These are phyloP conservation scores for Phataginus tricuspis DNA, from an alignment of 2,797 vertebrate genomes.

Conservation along the genomic window DNA sequence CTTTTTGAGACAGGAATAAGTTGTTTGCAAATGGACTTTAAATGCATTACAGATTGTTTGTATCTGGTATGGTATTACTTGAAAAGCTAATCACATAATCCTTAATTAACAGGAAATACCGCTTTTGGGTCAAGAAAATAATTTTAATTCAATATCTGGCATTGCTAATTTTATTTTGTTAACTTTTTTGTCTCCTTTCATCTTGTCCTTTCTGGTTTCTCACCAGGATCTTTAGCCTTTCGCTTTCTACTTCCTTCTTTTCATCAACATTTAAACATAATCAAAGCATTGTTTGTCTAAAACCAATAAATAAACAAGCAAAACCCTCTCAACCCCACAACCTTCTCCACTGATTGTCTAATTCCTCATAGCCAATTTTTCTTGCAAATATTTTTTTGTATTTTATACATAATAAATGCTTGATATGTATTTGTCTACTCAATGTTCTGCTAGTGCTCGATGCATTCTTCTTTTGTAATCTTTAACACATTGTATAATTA, in stretches of 20 bases:
- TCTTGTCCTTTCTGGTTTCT: neutral
- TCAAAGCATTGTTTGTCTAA: neutral
- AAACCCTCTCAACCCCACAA: neutral
- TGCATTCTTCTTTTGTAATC: neutral
- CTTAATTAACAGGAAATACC: conserved; percentile 20
- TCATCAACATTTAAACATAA: neutral
- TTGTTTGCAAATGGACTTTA: conserved; percentile 43
- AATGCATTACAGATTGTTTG: neutral
- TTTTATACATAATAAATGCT: neutral
- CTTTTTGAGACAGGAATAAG: neutral
- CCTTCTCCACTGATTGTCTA: neutral
- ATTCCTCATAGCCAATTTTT: neutral
- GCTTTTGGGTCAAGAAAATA: neutral
- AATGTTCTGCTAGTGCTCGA: neutral
- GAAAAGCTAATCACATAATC: neutral
- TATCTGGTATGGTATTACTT: neutral
- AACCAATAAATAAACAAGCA: neutral
- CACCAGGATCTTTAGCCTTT: neutral
- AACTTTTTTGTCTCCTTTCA: neutral
- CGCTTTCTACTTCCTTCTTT: neutral
- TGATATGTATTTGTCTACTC: neutral
- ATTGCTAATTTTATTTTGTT: neutral
- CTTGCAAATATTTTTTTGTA: neutral
- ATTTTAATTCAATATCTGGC: conserved; percentile 6
- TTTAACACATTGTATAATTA: neutral